Percentiles rank a stretch among this genome's conserved stretches.
phyloP scores from a whole-genome alignment of 2,888 invertebrate species.

The Nomada fabriciana region DNA sequence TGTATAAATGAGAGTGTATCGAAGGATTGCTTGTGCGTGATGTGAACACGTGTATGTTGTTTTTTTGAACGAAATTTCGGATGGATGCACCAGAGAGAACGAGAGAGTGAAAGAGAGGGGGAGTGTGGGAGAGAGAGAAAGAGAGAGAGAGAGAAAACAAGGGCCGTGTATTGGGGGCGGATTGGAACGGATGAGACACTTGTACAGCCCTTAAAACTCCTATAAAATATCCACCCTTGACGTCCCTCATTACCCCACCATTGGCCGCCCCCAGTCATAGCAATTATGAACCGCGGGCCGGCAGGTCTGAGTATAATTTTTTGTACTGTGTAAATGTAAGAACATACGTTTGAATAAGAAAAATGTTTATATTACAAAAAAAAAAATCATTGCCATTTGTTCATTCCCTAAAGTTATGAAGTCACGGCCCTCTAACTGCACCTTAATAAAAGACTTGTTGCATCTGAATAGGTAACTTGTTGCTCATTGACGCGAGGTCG shows the following conservation, averaged over 20 bases:
- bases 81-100: slow-evolving; percentile 58
- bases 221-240: slow-evolving; percentile 67
- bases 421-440: too few relatives aligned
- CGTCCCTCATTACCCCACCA: slow-evolving; percentile 72
- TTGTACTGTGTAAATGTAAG: slow-evolving; percentile 95
- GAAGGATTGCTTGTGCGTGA: slow-evolving; percentile 40
- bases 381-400: background rate
- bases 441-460: slow-evolving; percentile 51
- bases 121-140: slow-evolving; percentile 40
- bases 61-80: slow-evolving; percentile 61
- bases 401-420: background rate
- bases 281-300: slow-evolving; percentile 82
- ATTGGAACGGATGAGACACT: slow-evolving; percentile 75
- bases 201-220: slow-evolving; percentile 79
- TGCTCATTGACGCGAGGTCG: slow-evolving; percentile 48
- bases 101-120: slow-evolving; percentile 11
- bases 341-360: slow-evolving; percentile 90
- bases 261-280: slow-evolving; percentile 81
- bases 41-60: slow-evolving; percentile 51
- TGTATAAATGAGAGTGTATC: slow-evolving; percentile 53
- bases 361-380: slow-evolving; percentile 85
- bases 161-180: slow-evolving; percentile 80
- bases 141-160: slow-evolving; percentile 45
- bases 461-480: slow-evolving; percentile 42
- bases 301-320: slow-evolving; percentile 88